Conservation (phyloP, 1,140 invertebrate genomes). For the Camponotus floridanus region DNA sequence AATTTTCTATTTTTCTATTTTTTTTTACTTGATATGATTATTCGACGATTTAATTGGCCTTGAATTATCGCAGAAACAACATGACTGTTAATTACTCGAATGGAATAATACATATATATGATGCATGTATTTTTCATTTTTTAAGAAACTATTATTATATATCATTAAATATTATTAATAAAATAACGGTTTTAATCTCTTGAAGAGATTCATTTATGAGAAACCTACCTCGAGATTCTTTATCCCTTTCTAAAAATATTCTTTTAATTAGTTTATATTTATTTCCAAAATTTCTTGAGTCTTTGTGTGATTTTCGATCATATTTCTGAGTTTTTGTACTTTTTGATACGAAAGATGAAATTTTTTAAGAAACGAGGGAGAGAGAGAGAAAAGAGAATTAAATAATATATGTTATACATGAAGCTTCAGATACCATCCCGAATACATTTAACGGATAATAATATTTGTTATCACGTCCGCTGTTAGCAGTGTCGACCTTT, state of each 20-base stretch:
- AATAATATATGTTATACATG: conserved; percentile 10
- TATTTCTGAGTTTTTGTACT: too few relatives aligned
- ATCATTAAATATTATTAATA: too few relatives aligned
- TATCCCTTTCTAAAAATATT: not conserved
- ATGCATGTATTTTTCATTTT: too few relatives aligned
- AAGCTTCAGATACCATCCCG: conserved; percentile 14
- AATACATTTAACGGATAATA: conserved; percentile 41
- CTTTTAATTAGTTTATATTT: not conserved
- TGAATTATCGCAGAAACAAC: too few relatives aligned
- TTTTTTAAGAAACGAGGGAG: too few relatives aligned
- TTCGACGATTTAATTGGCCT: not conserved
- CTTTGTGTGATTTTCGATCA: not conserved
- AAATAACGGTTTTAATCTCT: not conserved
- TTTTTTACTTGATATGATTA: not conserved
- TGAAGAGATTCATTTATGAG: not conserved
- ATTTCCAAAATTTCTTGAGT: not conserved
- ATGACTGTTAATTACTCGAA: too few relatives aligned
- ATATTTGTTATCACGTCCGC: conserved; percentile 52
- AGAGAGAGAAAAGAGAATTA: too few relatives aligned
- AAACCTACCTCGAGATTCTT: not conserved
- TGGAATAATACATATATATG: too few relatives aligned
- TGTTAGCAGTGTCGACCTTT: conserved; percentile 37
- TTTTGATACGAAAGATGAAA: not conserved
- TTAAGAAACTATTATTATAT: too few relatives aligned
- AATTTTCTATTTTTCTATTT: not conserved